Evolutionary conservation across 2,888 invertebrate genomes (phyloP).

Genomic region (Ennomos fuscantarius): DNA sequence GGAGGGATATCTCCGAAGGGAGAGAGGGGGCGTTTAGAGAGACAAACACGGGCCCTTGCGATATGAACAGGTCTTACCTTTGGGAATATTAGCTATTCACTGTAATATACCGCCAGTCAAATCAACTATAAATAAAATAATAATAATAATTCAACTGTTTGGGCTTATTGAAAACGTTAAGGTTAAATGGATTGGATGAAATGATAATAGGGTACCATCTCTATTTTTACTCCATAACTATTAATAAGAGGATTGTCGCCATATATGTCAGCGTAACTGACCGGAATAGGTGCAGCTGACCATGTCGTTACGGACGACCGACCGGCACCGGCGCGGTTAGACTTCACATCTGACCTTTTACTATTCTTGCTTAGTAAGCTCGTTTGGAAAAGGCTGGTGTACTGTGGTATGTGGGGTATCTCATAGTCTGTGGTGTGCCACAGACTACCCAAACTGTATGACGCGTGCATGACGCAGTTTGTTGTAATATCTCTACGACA

Average conservation of each 20-base stretch:
- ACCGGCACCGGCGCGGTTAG: background rate
- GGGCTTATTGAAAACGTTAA: too few species aligned
- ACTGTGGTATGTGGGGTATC: too few species aligned
- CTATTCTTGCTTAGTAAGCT: slow-evolving; percentile 1
- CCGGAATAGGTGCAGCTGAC: background rate
- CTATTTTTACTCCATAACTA: background rate
- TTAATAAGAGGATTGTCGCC: background rate
- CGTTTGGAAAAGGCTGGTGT: background rate
- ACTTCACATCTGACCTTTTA: slow-evolving; percentile 1
- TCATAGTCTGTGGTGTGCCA: too few species aligned
- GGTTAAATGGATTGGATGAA: too few species aligned
- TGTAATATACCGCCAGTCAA: background rate
- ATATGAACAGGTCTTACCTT: slow-evolving; percentile 4
- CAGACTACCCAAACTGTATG: too few species aligned
- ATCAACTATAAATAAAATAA: too few species aligned
- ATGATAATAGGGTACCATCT: too few species aligned
- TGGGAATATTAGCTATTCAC: background rate
- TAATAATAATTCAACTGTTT: too few species aligned
- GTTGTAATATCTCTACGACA: too few species aligned
- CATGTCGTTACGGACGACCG: slow-evolving; percentile 1
- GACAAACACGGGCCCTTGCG: background rate
- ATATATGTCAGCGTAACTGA: slow-evolving; percentile 2
- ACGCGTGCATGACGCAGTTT: too few species aligned
- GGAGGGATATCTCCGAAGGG: too few species aligned
- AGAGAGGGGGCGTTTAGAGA: background rate